These are phyloP conservation scores for Phataginus tricuspis DNA, from an alignment of 2,797 vertebrate genomes.

Conservation along the genomic window DNA sequence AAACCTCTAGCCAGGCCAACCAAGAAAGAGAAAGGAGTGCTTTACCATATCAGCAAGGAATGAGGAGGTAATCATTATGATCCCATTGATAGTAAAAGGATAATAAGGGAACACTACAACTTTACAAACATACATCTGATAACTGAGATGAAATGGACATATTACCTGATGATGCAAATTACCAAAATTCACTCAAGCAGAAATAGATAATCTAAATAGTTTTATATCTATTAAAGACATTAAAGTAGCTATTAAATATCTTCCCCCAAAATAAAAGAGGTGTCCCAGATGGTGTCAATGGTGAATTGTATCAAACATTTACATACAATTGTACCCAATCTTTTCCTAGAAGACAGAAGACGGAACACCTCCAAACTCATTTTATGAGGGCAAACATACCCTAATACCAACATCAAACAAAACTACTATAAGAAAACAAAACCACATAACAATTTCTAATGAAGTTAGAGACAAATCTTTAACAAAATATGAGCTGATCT, in stretches of 20 bases:
- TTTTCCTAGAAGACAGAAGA: not conserved
- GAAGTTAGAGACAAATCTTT: not conserved
- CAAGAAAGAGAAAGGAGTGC: not conserved
- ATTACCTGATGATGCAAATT: not conserved
- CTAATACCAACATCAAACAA: not conserved
- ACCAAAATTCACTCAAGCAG: not conserved
- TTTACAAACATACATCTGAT: not conserved
- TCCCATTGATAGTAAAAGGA: not conserved
- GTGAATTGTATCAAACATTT: not conserved
- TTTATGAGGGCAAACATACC: not conserved
- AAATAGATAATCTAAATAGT: not conserved
- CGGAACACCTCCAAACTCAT: not conserved
- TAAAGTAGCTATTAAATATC: not conserved
- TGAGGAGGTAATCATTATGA: not conserved
- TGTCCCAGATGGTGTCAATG: not conserved
- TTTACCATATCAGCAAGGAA: not conserved
- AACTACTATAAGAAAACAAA: not conserved
- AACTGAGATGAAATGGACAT: not conserved
- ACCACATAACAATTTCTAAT: not conserved
- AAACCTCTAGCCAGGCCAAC: not conserved
- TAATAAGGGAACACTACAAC: not conserved
- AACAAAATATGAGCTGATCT: not conserved
- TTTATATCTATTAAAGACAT: not conserved
- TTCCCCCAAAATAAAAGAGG: not conserved
- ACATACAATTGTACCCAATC: not conserved